Evolutionary conservation across 2,888 invertebrate species (phyloP), one percentile per base, ranked within the genome.

Genomic region (Thalpophila matura): DNA sequence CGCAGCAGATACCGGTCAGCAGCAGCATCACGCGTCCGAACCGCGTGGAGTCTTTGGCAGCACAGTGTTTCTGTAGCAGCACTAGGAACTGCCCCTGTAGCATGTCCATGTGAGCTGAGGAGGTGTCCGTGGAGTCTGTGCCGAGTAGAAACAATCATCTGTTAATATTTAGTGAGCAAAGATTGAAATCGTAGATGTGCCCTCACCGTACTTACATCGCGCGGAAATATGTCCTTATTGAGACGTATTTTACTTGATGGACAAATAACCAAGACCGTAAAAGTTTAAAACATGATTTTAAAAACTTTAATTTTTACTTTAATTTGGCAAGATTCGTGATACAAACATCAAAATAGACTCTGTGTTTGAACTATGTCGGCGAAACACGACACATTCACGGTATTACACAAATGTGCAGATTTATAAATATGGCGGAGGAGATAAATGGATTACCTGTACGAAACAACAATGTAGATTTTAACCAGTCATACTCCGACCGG

Each of bases 381-480:
- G n/a, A n/a, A n/a, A n/a, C n/a, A n/a, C n/a, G n/a, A n/a, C n/a
- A n/a, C n/a, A n/a, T n/a, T n/a, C n/a, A n/a, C n/a, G n/a, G n/a
- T 33, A 55, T 20, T 22, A 27, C 14, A 1, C 24, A 57, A 35
- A 26, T 12, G 1, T 14, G 29, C n/a, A n/a, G n/a, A n/a, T n/a
- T n/a, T n/a, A n/a, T n/a, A n/a, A 33, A 33, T 4, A 22, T n/a
- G 2, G 12, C 12, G 5, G 5, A 20, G 20, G 18, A 37, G 20
- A 54, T 35, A 50, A 27, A 49, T 31, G 2, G 1, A 24, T 33
- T 91, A 98, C 98, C 98, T 90, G 97, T 96, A 89, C 97, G 97
- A 88, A 98, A 98, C 4, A 98, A 94, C 4, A 98, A 96, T 9
- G 97, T 94, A 0, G 97, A 97, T 86, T 98, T 98, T n/a, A 98